phyloP scores from a whole-genome alignment of 2,888 invertebrate species.

The Athripsodes cinereus region DNA sequence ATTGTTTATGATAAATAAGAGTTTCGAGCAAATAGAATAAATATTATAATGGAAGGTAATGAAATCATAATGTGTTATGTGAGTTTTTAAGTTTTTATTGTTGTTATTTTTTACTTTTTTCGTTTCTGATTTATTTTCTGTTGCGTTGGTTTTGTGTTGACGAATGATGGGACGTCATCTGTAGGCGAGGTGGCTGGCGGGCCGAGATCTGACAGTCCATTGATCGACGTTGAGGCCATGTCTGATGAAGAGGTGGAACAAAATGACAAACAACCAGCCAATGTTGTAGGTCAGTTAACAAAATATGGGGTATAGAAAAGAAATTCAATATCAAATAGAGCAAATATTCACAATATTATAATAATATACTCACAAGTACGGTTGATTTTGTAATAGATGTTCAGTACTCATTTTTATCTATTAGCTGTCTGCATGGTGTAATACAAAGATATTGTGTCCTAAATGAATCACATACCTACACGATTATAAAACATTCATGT shows the following conservation, averaged over 20 bases:
- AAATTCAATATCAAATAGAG: conserved; percentile 5
- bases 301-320: not conserved
- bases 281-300: conserved; percentile 54
- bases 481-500: no score
- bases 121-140: conserved; percentile 8
- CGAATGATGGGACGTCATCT: conserved; percentile 26
- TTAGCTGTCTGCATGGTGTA: no score
- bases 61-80: conserved; percentile 4
- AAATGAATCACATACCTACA: no score
- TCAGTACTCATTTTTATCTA: no score
- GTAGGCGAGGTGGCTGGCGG: conserved; percentile 60
- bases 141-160: conserved; percentile 25
- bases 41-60: no score
- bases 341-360: conserved; percentile 21
- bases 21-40: no score
- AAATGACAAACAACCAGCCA: conserved; percentile 34
- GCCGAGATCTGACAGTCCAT: conserved; percentile 56
- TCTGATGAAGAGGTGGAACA: conserved; percentile 52
- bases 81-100: conserved; percentile 28
- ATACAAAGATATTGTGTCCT: no score
- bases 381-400: no score
- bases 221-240: conserved; percentile 62
- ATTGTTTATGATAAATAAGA: no score
- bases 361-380: not conserved
- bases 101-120: conserved; percentile 12